These are phyloP conservation scores for Balaenoptera acutorostrata DNA, from an alignment of 2,113 vertebrate species.

Conservation along the genomic window DNA sequence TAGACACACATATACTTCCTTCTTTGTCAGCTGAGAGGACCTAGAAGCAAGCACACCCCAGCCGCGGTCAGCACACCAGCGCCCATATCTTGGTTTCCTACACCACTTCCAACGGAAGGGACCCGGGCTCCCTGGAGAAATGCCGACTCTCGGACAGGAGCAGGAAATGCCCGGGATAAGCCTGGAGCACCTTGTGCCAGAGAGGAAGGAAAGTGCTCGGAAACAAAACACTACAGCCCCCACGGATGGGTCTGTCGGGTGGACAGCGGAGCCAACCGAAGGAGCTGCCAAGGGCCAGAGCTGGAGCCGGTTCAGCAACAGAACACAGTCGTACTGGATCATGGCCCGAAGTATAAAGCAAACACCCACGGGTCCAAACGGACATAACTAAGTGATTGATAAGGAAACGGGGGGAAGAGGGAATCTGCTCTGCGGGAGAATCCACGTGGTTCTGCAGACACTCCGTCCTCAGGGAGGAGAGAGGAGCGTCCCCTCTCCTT, in stretches of 20 bases:
- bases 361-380: no score
- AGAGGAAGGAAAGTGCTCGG: no score
- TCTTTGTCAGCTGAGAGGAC: neutral
- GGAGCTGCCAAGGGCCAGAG: neutral
- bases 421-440: no score
- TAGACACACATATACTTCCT: neutral
- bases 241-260: rapidly evolving
- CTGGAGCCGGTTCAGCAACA: neutral
- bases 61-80: neutral
- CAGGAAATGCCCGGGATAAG: neutral
- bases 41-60: neutral
- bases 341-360: no score
- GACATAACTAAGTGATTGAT: no score
- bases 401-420: no score
- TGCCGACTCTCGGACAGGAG: neutral
- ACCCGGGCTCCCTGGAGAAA: neutral
- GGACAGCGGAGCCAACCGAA: rapidly evolving
- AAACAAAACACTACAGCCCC: neutral
- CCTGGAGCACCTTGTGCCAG: neutral
- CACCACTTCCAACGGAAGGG: neutral
- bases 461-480: no score
- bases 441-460: no score
- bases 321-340: no score
- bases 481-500: no score
- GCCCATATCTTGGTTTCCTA: neutral